A percentile compares a stretch with the other conserved stretches of the same genome.
Evolutionary conservation across 2,113 vertebrate genomes (phyloP).

Genomic region (Gobio gobio): DNA sequence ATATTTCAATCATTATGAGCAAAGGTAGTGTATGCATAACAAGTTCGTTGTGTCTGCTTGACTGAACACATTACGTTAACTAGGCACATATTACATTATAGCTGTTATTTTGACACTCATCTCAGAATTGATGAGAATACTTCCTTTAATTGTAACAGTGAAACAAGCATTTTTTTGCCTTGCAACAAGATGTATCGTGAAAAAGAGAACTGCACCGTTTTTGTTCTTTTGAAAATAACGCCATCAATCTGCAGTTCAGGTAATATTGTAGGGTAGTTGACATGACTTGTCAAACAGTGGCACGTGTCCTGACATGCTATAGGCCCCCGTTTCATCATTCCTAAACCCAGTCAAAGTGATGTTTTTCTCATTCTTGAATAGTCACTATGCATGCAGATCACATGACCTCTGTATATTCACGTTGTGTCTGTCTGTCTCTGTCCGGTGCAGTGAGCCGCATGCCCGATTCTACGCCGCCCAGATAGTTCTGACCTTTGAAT

Average conservation of each 20-base stretch:
- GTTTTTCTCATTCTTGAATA: background rate
- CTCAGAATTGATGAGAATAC: too few species aligned
- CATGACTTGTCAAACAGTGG: background rate
- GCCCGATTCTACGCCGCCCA: conserved; percentile 93
- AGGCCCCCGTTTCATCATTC: background rate
- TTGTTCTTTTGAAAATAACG: too few species aligned
- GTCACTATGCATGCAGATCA: background rate
- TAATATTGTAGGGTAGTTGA: background rate
- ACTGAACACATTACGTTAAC: too few species aligned
- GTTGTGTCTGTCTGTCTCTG: background rate
- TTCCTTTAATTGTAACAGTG: too few species aligned
- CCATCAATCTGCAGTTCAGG: background rate
- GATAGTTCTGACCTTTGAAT: conserved; percentile 94
- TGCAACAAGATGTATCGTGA: too few species aligned
- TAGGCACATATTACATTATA: too few species aligned
- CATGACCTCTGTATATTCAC: background rate
- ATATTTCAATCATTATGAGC: too few species aligned
- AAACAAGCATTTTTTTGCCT: too few species aligned
- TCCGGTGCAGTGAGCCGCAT: conserved; percentile 84
- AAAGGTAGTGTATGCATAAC: too few species aligned
- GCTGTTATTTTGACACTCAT: too few species aligned
- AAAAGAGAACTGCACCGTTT: too few species aligned
- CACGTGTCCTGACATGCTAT: background rate
- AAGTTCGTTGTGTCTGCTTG: too few species aligned
- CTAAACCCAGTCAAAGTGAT: background rate